Evolutionary conservation across 2,888 invertebrate genomes (phyloP), one percentile per base, ranked within the genome.

Genomic region (Argyresthia albistria): DNA sequence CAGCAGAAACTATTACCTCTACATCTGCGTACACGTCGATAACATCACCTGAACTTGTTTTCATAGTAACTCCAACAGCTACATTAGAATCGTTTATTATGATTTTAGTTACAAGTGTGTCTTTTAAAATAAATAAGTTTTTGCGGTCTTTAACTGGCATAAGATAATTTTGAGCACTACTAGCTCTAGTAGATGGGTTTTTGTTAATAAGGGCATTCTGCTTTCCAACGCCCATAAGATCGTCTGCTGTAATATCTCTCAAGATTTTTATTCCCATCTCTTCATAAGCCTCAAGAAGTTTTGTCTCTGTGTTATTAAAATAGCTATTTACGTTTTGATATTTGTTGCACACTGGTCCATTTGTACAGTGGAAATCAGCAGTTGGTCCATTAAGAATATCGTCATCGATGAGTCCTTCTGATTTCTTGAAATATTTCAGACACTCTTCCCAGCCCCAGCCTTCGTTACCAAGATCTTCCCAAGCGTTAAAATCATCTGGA

Each of bases 1-100:
- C 84, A 0, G 74, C 78, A 1, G 78, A 76, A 4, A 81, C 49
- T 50, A 88, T 77, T 0, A 88, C 66, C 54, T 89, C 83, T 54
- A 73, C 80, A 45, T 54, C 71, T 1, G 65, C 70, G 10, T 49
- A 51, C 8, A 58, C 25, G 67, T 68, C 2, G 7, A 55, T 52
- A 12, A 15, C 36, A 2, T 39, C 43, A 1, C 49, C 35, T 1
- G 49, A 36, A 49, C 48, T 25, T 8, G 43, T 48, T 8, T 52
- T 25, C 9, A 45, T 54, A 48, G 50, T 36, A 4, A 57, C 55
- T 10, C 58, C 58, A 8, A 46, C 25, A 42, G 58, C 57, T 25
- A 25, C 25, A 25, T 25, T 25, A 36, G 43, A 53, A 0, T 58
- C 54, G 8, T 14, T 53, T 9, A 58, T 53, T 9, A 58, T 14